These are phyloP conservation scores for Chaetorhynchus papuensis DNA, from an alignment of 2,113 vertebrate genomes.

Conservation along the genomic window DNA sequence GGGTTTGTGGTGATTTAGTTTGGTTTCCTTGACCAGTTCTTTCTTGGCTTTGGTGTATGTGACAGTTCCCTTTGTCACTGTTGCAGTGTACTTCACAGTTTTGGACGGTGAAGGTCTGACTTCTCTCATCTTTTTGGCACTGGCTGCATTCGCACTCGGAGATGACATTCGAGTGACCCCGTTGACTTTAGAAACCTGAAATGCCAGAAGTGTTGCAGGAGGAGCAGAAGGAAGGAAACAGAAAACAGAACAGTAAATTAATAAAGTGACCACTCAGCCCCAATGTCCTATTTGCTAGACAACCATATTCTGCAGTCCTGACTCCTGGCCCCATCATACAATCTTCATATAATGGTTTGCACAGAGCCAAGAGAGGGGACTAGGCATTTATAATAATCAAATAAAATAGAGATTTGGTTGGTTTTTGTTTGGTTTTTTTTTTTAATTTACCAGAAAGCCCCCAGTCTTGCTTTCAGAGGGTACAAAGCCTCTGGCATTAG, in stretches of 20 bases:
- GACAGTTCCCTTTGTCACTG: conserved; percentile 98
- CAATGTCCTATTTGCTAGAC: background rate
- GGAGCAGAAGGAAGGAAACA: conserved; percentile 25
- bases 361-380: background rate
- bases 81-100: conserved; percentile 99
- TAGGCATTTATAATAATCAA: background rate
- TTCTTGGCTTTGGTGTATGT: conserved; percentile 99
- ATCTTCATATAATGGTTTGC: background rate
- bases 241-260: background rate
- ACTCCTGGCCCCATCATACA: background rate
- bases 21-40: conserved; percentile 99
- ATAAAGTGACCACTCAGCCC: background rate
- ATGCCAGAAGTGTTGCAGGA: background rate
- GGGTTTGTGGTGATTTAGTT: conserved; percentile 93
- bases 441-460: background rate
- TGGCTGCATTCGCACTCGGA: conserved; percentile 81
- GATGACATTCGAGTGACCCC: conserved; percentile 87
- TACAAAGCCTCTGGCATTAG: background rate
- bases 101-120: conserved; percentile 97
- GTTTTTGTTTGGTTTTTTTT: background rate
- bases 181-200: conserved; percentile 92
- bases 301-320: background rate
- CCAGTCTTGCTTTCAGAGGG: background rate
- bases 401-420: background rate
- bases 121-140: conserved; percentile 96